Evolutionary conservation across 2,888 invertebrate species (phyloP), one percentile per base, ranked within the genome.

Genomic region (Hypsopygia costalis): DNA sequence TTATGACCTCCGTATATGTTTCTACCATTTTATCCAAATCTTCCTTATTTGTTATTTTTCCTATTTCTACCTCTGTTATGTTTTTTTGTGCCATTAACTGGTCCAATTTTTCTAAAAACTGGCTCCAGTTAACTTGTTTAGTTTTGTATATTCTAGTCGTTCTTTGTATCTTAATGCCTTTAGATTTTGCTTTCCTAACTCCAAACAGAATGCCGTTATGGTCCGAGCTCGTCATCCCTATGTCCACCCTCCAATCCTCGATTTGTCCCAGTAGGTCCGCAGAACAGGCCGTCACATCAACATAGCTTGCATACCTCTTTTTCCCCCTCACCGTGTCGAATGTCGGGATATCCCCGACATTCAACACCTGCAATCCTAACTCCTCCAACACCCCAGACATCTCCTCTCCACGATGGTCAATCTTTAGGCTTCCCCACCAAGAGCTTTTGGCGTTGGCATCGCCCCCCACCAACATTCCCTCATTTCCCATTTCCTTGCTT

Each of bases 271-370:
- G 29, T 3, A 53, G 1, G 0, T 46, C 40, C 1, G 5, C 1
- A 0, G 53, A 42, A 33, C 58, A 58, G 0, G 51, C 52, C 5
- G 60, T 58, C 0, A 62, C 27, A 27, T 60, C 59, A 0, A 61
- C 55, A 6, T 30, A 28, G 34, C 57, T 62, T 1, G 9, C 27
- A 30, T 34, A 54, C 0, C 1, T 3, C 12, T 27, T 41, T 0
- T 34, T 32, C 0, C 55, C 51, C 10, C 58, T 41, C 0, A 49
- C 8, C 0, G 55, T 55, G 10, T 55, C 44, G 37, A 59, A 63
- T 0, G 60, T 60, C 1, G 62, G 60, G 0, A 36, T 16, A 0
- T n/a, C n/a, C n/a, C 59, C 58, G 0, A 7, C 27, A 36, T 65
- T 63, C 0, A 62, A 42, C 7, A 58, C 34, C 9, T 60, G 45